These are phyloP conservation scores for Athalia rosae DNA, from an alignment of 2,888 invertebrate species.

Conservation along the genomic window DNA sequence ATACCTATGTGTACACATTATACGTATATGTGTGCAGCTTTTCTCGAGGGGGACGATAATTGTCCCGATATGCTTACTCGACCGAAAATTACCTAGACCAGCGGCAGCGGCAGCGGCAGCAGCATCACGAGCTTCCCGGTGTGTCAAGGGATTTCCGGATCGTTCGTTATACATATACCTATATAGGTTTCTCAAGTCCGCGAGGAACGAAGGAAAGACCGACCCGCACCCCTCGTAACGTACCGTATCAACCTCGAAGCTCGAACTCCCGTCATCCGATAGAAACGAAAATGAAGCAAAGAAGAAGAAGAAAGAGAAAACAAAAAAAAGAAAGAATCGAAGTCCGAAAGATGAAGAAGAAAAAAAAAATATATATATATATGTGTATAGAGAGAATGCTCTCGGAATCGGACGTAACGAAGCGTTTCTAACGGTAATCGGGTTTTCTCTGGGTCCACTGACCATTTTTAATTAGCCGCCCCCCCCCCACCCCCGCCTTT, in stretches of 20 bases:
- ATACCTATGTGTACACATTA: neutral
- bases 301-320: neutral
- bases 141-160: slow-evolving; percentile 28
- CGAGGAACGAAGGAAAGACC: no score
- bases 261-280: no score
- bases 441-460: slow-evolving; percentile 58
- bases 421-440: slow-evolving; percentile 66
- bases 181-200: neutral
- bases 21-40: neutral
- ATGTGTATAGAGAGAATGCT: slow-evolving; percentile 37
- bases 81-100: slow-evolving; percentile 1
- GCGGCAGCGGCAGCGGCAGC: no score
- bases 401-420: slow-evolving; percentile 61
- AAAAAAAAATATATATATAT: neutral
- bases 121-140: slow-evolving; percentile 34
- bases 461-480: slow-evolving; percentile 62
- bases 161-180: slow-evolving; percentile 8
- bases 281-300: neutral
- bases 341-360: neutral
- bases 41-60: slow-evolving; percentile 26
- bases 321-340: neutral
- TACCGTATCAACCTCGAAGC: no score
- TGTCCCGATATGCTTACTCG: slow-evolving; percentile 24
- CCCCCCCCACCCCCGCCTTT: neutral
- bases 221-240: no score